Evolutionary conservation across 1,140 invertebrate genomes (phyloP).

Genomic region (Papilio xuthus): DNA sequence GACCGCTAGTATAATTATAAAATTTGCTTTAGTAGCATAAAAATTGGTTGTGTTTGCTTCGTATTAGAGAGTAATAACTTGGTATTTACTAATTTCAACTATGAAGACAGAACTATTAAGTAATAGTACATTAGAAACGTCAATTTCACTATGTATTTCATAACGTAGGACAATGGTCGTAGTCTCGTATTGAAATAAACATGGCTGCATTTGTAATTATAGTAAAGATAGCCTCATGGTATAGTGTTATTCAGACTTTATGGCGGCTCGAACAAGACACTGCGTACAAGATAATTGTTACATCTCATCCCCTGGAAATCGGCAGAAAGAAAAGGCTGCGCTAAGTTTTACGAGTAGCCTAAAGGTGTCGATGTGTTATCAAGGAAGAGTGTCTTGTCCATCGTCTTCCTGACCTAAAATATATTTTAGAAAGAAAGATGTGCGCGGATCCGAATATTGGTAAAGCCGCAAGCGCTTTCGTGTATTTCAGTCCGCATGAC

Average conservation of each 20-base stretch:
- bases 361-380: neutral
- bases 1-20: too few relatives aligned
- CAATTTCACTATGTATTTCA: neutral
- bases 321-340: neutral
- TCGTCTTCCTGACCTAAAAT: too few relatives aligned
- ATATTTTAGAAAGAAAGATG: too few relatives aligned
- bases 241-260: neutral
- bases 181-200: neutral
- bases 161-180: constrained; percentile 1
- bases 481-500: too few relatives aligned
- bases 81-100: neutral
- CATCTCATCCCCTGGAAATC: too few relatives aligned
- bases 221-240: neutral
- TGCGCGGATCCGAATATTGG: too few relatives aligned
- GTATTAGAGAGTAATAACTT: neutral
- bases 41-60: neutral
- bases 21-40: too few relatives aligned
- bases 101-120: constrained; percentile 5
- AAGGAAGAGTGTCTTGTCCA: too few relatives aligned
- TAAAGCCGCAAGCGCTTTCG: too few relatives aligned
- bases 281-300: neutral
- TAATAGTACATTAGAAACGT: neutral
- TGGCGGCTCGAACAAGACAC: neutral
- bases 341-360: neutral
- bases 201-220: constrained; percentile 2